Conservation (phyloP, 2,797 vertebrate genomes). For the Rhinogobio ventralis region DNA sequence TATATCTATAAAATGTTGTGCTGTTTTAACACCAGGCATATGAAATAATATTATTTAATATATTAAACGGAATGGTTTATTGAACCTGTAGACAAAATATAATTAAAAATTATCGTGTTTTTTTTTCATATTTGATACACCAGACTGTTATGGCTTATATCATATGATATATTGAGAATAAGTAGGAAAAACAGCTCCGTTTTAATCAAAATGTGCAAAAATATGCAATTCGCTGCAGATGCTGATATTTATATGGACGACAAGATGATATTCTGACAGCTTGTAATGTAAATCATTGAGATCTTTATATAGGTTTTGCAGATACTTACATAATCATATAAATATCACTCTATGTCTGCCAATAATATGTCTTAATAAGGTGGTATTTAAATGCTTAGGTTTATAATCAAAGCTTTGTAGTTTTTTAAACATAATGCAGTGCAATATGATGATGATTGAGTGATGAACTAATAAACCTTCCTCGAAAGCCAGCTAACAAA, state of each 20-base stretch:
- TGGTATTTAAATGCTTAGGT: no score
- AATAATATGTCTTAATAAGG: neutral
- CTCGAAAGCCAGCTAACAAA: neutral
- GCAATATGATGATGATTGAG: neutral
- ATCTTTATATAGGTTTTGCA: neutral
- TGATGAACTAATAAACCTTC: neutral
- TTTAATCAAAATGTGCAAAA: neutral
- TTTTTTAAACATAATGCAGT: neutral
- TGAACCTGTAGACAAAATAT: neutral
- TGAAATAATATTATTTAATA: no score
- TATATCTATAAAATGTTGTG: no score
- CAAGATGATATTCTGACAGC: neutral
- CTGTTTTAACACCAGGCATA: no score
- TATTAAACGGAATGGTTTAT: no score
- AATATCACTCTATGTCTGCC: neutral
- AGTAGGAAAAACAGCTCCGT: neutral
- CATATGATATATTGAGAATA: neutral
- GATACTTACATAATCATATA: neutral
- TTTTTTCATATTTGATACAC: neutral
- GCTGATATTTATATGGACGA: neutral
- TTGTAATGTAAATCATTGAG: neutral
- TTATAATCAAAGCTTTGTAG: neutral
- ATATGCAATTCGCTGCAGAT: neutral
- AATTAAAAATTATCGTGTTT: neutral
- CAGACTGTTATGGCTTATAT: neutral